Evolutionary conservation across 1,140 invertebrate genomes (phyloP), one percentile per base, ranked within the genome.

Genomic region (Dinoponera quadriceps): DNA sequence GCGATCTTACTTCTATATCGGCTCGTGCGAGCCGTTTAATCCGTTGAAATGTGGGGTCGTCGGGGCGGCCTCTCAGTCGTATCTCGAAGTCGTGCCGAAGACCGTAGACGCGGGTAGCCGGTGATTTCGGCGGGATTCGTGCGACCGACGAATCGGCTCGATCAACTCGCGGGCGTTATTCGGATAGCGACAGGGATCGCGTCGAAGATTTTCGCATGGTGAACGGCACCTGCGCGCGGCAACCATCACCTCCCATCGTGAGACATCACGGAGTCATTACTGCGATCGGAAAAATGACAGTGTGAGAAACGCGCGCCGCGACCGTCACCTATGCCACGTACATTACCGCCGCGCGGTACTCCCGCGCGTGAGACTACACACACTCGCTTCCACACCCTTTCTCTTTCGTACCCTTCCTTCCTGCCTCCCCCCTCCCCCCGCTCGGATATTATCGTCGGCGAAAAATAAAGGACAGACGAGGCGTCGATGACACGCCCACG

Each of bases 401-500:
- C 51, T 71, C 51, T 44, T 38, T 44, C 38, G 38, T 44, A 44
- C 3, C 38, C 54, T 55, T 20, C 20, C 54, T 55, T 20, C 7
- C n/a, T n/a, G 5, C 54, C 18, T 55, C 14, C 49, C 16, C 14
- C 38, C 54, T 48, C 66, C 33, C 54, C 54, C 29, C 11, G 7
- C 33, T 3, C 38, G 33, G 65, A 80, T 71, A 69, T 69, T 80
- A 57, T 78, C 33, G 75, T 78, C 69, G 84, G 65, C 33, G 59
- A 87, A 86, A 80, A 80, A 80, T 80, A 80, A 80, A 83, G 54
- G 18, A 78, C 33, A 69, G 60, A 44, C 73, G n/a, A 72, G 49
- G 49, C 54, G 57, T 71, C 57, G 80, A 22, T 29, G 84, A 51
- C 81, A 86, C 85, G 85, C 84, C 85, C 84, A 87, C 85, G 80